Base-by-base conservation (phyloP, 2,113 vertebrate species). In the Stigmatopora nigra region DNA sequence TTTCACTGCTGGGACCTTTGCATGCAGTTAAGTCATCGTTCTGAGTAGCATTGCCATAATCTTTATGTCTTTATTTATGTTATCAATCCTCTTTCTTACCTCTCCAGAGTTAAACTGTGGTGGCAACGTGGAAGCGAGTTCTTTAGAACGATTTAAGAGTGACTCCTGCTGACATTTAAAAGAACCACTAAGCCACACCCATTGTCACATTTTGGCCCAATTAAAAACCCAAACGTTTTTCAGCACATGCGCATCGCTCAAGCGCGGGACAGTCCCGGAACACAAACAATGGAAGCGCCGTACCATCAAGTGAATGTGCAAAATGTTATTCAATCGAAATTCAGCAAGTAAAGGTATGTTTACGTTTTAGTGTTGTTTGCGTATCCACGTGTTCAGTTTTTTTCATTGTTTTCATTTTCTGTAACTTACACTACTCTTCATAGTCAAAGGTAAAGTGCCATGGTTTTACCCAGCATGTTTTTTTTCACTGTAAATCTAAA, bases 191-290 rank as follows among this genome's bases (percentile, higher is more conserved):
- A 45, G 1, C 17, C 69, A 56, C 82, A 48, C 82, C 87, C 56
- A 52, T 41, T 9, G 0, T 1, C 17, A 63, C 88, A 91, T 86
- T 88, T 90, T 52, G 0, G 57, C 45, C 89, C 86, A 91, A 89
- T 90, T 65, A 31, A 9, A 12, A 9, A 14, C 5, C 13, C 22
- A 7, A 1, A 46, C 19, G 41, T 61, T 14, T 11, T 1, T 44
- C 0, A 5, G 68, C 88, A 85, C 90, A 84, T 84, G 90, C 88
- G 88, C 59, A 1, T 0, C 3, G 5, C 0, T 0, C 31, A 7
- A 22, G 88, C 87, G 90, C 89, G 90, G 82, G 85, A 89, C 49
- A 59, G 61, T 38, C 25, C 0, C 59, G 78, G 82, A 68, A 77
- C 45, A 63, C 19, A 84, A 86, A 84, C 78, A 76, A 69, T 14